Evolutionary conservation across 2,888 invertebrate species (phyloP).

Genomic region (Ophion ellenae): DNA sequence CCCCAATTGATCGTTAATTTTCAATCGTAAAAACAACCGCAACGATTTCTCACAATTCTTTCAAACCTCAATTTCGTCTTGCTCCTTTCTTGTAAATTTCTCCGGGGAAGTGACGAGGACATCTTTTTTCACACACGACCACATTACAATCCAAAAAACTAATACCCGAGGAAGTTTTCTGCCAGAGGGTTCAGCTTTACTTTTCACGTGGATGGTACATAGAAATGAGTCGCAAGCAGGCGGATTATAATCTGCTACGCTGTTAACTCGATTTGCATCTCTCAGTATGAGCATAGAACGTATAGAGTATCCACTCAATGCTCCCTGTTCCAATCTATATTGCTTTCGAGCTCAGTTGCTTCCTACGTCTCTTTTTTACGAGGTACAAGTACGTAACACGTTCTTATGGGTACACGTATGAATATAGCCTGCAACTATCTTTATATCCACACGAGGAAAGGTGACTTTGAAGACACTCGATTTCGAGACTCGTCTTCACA

Average conservation of each 20-base stretch:
- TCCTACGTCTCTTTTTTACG: constrained; percentile 32
- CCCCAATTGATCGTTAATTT: background rate
- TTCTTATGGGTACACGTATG: constrained; percentile 6
- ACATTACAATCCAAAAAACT: background rate
- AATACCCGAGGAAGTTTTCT: background rate
- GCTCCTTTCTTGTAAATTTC: background rate
- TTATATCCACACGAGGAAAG: background rate
- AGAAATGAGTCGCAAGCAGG: constrained; percentile 2
- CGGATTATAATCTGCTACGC: constrained; percentile 2
- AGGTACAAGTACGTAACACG: constrained; percentile 12
- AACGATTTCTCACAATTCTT: background rate
- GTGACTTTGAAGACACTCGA: background rate
- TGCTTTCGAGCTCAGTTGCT: constrained; percentile 20
- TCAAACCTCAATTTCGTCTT: background rate
- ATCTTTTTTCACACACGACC: background rate
- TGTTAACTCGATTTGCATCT: constrained; percentile 18
- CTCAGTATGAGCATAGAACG: constrained; percentile 1
- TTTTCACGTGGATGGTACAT: constrained; percentile 4
- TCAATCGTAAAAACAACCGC: background rate
- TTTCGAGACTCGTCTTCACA: background rate
- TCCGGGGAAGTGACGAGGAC: background rate
- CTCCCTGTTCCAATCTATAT: constrained; percentile 13
- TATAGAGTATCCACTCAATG: constrained; percentile 8
- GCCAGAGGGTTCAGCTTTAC: background rate
- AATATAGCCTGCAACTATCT: background rate